Evolutionary conservation across 2,888 invertebrate genomes (phyloP), one percentile per base, ranked within the genome.

Genomic region (Drosophila monieri): DNA sequence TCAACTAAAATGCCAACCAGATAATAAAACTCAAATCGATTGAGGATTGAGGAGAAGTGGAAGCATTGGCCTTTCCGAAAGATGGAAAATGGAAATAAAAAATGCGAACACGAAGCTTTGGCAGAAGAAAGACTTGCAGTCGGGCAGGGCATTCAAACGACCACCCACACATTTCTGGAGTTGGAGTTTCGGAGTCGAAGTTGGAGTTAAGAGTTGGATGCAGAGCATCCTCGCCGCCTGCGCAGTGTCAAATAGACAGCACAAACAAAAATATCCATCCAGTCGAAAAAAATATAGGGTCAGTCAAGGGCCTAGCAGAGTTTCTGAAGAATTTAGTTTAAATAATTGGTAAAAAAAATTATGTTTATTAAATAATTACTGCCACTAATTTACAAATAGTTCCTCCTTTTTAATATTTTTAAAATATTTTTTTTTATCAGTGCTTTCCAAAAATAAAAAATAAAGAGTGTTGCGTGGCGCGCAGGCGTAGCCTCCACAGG

Each of bases 1-100:
- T 85, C 85, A 87, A 85, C 85, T 87, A 74, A 85, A 85, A 85
- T 85, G 85, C 85, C 85, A 85, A 78, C 85, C 75, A 83, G 87
- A 85, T 85, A 85, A 87, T 85, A 85, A 86, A 86, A 73, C 62
- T 67, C 70, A 84, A 80, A 78, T 72, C 76, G 72, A 76, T 62
- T 58, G 66, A 61, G n/a, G 72, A 76, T 62, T 58, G 66, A 59
- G n/a, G 35, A 59, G 76, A 61, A 70, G 73, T 62, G 46, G 61
- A 65, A 60, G 73, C 65, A 66, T 55, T 66, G 67, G 64, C 48
- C 73, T 55, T 48, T 68, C 52, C 39, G 51, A 61, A 49, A 54
- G 61, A 72, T 52, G 60, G 57, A 59, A 84, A 80, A 80, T 80
- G 80, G 67, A 80, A 80, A 76, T 74, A 77, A 79, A 77, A 78